Percentiles rank a stretch among this genome's conserved stretches.
Evolutionary conservation across 2,888 invertebrate species (phyloP).

Genomic region (Eurytoma adleriae): DNA sequence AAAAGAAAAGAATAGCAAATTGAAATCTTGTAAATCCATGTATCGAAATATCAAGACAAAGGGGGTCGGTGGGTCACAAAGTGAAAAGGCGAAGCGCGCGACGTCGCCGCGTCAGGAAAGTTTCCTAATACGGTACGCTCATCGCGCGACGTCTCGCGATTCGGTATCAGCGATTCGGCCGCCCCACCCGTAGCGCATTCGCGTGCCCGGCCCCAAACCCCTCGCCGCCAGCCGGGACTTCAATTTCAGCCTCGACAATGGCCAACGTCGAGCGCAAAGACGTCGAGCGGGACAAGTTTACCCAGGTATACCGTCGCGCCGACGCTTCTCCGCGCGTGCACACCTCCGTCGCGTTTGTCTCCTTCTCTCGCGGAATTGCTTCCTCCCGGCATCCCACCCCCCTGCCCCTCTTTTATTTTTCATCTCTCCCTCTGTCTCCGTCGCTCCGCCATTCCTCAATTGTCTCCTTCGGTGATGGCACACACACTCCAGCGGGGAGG

Average conservation of each 20-base stretch:
- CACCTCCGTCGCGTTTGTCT: conserved; percentile 9
- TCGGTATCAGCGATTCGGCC: conserved; percentile 41
- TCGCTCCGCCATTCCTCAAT: not conserved
- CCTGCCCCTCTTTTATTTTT: not conserved
- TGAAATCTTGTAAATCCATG: not conserved
- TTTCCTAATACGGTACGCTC: conserved; percentile 42
- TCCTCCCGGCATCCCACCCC: conserved; percentile 6
- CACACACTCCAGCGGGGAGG: too few species aligned
- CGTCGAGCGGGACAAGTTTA: conserved; percentile 25
- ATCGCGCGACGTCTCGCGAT: conserved; percentile 36
- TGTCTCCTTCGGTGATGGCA: conserved; percentile 1
- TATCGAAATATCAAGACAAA: not conserved
- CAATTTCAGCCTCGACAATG: conserved; percentile 48
- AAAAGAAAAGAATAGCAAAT: too few species aligned
- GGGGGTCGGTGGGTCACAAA: not conserved
- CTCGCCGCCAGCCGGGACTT: conserved; percentile 16
- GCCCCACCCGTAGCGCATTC: conserved; percentile 4
- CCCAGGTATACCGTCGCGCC: conserved; percentile 14
- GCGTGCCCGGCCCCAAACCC: conserved; percentile 29
- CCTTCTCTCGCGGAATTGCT: conserved; percentile 31
- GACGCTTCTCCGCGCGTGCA: not conserved
- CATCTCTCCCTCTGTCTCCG: not conserved
- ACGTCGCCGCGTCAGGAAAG: conserved; percentile 18
- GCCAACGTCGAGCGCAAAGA: conserved; percentile 16
- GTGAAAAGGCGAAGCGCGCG: not conserved